Percentiles rank a stretch among this genome's conserved stretches.
These are phyloP conservation scores for Cryptosula pallasiana DNA, from an alignment of 2,888 invertebrate genomes.

Conservation along the genomic window DNA sequence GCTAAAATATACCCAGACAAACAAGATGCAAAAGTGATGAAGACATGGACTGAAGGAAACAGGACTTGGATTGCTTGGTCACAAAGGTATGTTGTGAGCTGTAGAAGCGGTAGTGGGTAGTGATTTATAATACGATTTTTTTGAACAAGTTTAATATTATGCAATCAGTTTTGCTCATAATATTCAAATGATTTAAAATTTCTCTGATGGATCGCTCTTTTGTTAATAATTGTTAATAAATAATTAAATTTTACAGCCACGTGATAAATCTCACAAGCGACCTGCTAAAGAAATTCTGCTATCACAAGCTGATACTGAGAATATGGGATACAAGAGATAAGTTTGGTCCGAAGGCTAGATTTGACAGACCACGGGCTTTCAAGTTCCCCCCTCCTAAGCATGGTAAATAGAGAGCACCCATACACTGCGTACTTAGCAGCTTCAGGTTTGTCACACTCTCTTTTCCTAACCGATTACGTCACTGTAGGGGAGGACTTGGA, in stretches of 20 bases:
- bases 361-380: constrained; percentile 49
- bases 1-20: constrained; percentile 49
- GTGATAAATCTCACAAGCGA: constrained; percentile 45
- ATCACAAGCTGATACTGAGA: constrained; percentile 44
- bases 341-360: constrained; percentile 43
- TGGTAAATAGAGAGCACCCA: constrained; percentile 35
- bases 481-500: constrained; percentile 43
- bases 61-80: constrained; percentile 51
- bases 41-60: constrained; percentile 50
- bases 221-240: too few species aligned
- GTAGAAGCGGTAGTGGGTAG: too few species aligned
- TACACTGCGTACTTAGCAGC: too few species aligned
- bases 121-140: too few species aligned
- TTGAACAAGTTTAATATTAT: too few species aligned
- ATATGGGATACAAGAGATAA: constrained; percentile 53
- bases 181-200: too few species aligned
- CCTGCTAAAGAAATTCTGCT: constrained; percentile 43
- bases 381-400: constrained; percentile 41
- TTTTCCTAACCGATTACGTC: too few species aligned
- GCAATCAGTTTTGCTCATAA: too few species aligned
- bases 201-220: too few species aligned
- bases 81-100: too few species aligned
- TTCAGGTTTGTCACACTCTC: too few species aligned
- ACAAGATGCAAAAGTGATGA: constrained; percentile 44
- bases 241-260: constrained; percentile 42